phyloP scores from a whole-genome alignment of 2,888 invertebrate species.

The Himalopsyche kuldschensis region DNA sequence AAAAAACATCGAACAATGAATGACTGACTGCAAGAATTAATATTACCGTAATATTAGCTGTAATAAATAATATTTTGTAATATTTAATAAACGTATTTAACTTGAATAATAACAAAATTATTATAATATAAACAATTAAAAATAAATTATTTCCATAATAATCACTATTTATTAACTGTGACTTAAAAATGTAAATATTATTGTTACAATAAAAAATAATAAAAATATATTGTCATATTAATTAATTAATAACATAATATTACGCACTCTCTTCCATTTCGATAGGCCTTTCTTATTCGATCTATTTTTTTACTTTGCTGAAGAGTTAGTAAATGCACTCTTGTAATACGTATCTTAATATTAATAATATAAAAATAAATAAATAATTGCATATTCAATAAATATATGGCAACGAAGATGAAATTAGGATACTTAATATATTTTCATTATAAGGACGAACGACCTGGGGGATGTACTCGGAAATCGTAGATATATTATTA shows the following conservation, averaged over 20 bases:
- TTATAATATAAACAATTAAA: conserved; percentile 14
- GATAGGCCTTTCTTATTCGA: not conserved
- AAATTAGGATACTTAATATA: conserved; percentile 11
- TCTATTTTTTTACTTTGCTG: not conserved
- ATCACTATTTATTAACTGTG: conserved; percentile 7
- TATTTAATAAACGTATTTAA: not conserved
- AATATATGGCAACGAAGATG: conserved; percentile 36
- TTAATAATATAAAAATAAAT: conserved; percentile 24
- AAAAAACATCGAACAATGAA: conserved; percentile 13
- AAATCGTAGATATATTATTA: not conserved
- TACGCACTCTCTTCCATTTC: not conserved
- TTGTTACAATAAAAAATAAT: not conserved
- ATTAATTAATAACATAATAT: not conserved
- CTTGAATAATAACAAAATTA: not conserved
- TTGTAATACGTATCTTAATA: conserved; percentile 4
- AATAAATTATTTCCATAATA: conserved; percentile 11
- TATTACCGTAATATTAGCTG: not conserved
- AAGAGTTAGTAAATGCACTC: not conserved
- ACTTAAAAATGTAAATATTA: not conserved
- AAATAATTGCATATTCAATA: conserved; percentile 19
- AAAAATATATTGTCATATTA: not conserved
- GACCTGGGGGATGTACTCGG: not conserved
- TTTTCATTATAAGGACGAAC: conserved; percentile 21
- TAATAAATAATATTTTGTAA: not conserved
- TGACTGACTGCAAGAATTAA: conserved; percentile 11